phyloP scores from a whole-genome alignment of 1,140 invertebrate species.

The Potamilus streckersoni region DNA sequence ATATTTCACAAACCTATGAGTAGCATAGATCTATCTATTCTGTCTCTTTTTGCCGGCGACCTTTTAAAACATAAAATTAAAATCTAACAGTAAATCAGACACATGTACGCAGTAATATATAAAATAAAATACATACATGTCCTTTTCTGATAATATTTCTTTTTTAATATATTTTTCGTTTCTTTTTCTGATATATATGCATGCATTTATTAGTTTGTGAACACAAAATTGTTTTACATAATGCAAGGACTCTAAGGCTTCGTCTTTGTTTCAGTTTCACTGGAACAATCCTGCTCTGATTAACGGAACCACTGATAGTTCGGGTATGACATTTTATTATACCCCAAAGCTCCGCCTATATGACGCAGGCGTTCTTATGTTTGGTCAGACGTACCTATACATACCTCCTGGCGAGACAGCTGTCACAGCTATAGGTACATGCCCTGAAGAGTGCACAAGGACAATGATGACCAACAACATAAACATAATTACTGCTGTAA shows the following conservation, averaged over 20 bases:
- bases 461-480: constrained; percentile 3
- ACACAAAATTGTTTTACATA: background rate
- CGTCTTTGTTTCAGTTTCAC: constrained; percentile 27
- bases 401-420: constrained; percentile 29
- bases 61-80: too few relatives aligned
- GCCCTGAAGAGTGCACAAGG: constrained; percentile 5
- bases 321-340: constrained; percentile 33
- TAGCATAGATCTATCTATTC: background rate
- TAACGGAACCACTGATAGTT: constrained; percentile 27
- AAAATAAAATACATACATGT: too few relatives aligned
- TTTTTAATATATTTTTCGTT: too few relatives aligned
- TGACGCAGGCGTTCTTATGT: constrained; percentile 30
- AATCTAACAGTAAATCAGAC: too few relatives aligned
- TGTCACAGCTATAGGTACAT: background rate
- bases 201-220: too few relatives aligned
- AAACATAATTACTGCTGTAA: background rate
- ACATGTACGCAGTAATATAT: too few relatives aligned
- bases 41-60: too few relatives aligned
- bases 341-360: constrained; percentile 38
- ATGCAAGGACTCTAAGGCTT: background rate
- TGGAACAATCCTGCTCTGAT: constrained; percentile 40
- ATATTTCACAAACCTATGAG: too few relatives aligned
- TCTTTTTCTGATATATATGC: too few relatives aligned
- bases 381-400: constrained; percentile 26
- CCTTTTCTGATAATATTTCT: too few relatives aligned